Evolutionary conservation across 2,888 invertebrate genomes (phyloP).

Genomic region (Capitulum mitella): DNA sequence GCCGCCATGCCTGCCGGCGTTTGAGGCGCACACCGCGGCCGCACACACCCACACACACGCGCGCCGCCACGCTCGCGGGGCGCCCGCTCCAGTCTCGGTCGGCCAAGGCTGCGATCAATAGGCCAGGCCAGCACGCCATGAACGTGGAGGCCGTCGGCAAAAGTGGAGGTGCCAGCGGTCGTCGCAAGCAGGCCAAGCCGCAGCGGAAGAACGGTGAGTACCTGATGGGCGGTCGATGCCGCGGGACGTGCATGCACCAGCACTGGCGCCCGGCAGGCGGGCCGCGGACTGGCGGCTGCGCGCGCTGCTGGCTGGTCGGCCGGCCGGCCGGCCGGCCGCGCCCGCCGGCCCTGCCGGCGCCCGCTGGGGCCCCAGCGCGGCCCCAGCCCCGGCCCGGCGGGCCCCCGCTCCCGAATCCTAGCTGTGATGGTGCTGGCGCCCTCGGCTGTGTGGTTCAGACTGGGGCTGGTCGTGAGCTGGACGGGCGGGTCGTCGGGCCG

Average conservation of each 20-base stretch:
- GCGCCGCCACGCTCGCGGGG: background rate
- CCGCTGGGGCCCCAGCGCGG: too few relatives aligned
- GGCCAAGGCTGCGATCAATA: background rate
- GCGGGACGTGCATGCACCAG: background rate
- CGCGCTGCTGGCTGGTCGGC: background rate
- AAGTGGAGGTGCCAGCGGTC: background rate
- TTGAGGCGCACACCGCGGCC: background rate
- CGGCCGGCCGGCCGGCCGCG: too few relatives aligned
- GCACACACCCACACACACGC: too few relatives aligned
- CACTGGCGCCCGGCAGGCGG: background rate
- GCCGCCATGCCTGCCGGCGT: background rate
- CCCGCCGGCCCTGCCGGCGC: too few relatives aligned
- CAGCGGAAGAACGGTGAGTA: slow-evolving; percentile 22
- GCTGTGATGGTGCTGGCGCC: too few relatives aligned
- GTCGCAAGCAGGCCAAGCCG: slow-evolving; percentile 23
- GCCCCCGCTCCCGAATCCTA: too few relatives aligned
- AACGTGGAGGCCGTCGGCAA: background rate
- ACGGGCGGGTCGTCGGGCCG: too few relatives aligned
- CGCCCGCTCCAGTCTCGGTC: background rate
- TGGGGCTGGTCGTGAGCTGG: too few relatives aligned
- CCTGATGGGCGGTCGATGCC: background rate
- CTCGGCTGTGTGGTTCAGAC: too few relatives aligned
- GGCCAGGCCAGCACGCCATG: background rate
- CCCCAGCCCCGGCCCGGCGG: too few relatives aligned
- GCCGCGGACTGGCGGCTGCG: background rate